Conservation (phyloP, 2,113 vertebrate genomes). For the Loxodonta africana region DNA sequence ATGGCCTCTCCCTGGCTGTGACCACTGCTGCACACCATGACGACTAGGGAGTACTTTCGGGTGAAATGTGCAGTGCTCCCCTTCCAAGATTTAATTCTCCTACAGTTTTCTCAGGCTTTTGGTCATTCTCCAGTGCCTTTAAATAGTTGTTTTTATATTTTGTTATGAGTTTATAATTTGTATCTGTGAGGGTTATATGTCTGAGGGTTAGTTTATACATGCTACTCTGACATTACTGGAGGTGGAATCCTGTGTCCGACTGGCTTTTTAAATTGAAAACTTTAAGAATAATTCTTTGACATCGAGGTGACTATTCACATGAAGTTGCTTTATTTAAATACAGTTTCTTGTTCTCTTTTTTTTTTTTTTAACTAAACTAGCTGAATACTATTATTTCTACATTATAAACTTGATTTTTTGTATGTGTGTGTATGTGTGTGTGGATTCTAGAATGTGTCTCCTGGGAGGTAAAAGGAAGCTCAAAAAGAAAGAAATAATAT, state of each 20-base stretch:
- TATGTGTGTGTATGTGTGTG: background rate
- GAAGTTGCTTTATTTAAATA: background rate
- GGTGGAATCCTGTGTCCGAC: background rate
- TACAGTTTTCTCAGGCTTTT: background rate
- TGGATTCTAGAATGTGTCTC: background rate
- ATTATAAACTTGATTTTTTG: background rate
- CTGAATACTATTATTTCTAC: background rate
- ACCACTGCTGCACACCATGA: background rate
- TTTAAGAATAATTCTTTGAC: background rate
- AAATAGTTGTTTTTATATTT: background rate
- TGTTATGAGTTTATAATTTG: background rate
- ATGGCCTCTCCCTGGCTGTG: too few species aligned
- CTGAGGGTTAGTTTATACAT: background rate
- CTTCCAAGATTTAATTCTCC: background rate
- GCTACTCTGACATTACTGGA: background rate
- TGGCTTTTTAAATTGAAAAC: background rate
- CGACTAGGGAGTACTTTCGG: background rate
- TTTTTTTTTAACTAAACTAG: background rate
- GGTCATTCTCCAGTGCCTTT: background rate
- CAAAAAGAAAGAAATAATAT: slow-evolving; percentile 9
- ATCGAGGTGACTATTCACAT: background rate
- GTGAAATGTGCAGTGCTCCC: background rate
- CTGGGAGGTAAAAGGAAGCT: background rate
- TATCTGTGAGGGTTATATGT: background rate
- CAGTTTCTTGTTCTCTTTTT: background rate